Evolutionary conservation across 2,113 vertebrate genomes (phyloP).

Genomic region (Macrotus californicus): DNA sequence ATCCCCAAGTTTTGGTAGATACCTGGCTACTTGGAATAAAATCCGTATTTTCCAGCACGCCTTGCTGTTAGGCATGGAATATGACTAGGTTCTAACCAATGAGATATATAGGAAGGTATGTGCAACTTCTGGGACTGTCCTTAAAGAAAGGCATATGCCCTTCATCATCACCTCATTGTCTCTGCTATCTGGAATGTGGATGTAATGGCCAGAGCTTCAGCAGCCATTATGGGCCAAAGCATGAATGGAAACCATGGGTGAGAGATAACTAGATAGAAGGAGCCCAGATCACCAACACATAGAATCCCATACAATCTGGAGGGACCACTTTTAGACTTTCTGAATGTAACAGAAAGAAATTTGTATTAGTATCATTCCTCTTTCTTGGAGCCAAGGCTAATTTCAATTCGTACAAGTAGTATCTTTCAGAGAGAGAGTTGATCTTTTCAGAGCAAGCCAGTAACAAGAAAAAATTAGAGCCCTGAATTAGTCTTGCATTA

Average conservation of each 20-base stretch:
- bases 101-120: background rate
- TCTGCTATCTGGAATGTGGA: background rate
- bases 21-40: background rate
- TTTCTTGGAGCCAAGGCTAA: constrained; percentile 20
- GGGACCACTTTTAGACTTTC: background rate
- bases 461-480: background rate
- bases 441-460: constrained; percentile 16
- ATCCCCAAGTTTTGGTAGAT: background rate
- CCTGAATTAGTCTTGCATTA: background rate
- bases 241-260: background rate
- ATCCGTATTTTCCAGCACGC: background rate
- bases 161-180: background rate
- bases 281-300: background rate
- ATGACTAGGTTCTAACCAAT: background rate
- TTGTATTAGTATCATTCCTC: background rate
- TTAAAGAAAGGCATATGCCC: background rate
- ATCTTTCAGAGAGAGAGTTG: background rate
- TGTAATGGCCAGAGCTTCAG: background rate
- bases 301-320: background rate
- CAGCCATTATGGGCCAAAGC: background rate
- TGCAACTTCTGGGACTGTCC: background rate
- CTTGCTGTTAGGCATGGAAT: background rate
- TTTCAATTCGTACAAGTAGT: background rate
- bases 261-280: background rate
- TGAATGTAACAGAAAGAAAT: background rate